Base-by-base conservation (phyloP, 2,888 invertebrate species). In the Rhamphomyia laevipes region DNA sequence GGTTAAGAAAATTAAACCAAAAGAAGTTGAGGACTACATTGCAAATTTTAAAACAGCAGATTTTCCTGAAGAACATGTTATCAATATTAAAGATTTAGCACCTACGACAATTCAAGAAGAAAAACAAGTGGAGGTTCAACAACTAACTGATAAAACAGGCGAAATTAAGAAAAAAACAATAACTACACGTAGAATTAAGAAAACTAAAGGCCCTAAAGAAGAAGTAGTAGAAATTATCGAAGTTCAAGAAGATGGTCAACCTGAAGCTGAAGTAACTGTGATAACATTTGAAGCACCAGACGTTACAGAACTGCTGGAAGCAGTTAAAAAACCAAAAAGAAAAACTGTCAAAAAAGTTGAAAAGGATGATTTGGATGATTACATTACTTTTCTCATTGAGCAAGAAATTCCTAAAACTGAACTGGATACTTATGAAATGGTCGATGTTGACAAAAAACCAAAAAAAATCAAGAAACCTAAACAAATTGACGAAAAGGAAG, bases 351-450 rank as follows among this genome's bases (percentile, higher is more conserved):
- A 71, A 55, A 66, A 67, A 51, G 66, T 70, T 9, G 61, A 62
- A 17, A 66, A 67, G 30, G 63, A 64, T n/a, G 67, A 69, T 23
- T 53, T 67, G n/a, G 62, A 68, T 30, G 67, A 67, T 40, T 68
- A 68, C 48, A 67, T 70, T 41, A 62, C 61, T 53, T 63, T 64
- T 51, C 58, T 69, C 0, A 67, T 70, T 48, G 69, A 70, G 47
- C 62, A 66, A 51, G 70, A 68, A 53, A 67, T 70, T 51, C 66
- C 67, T 30, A 65, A 68, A 57, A 66, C 70, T 0, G 70, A 69
- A 53, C 61, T 69, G 3, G 69, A 73, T 50, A 70, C 70, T 55
- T 67, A 72, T 38, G 70, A 73, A 57, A 70, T 71, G 55, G 58
- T 67, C 9, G 67, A 67, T 16, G 37, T 3, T 30, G 50, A 56